Base-by-base conservation (phyloP, 2,888 invertebrate species). In the Perithous albicinctus region DNA sequence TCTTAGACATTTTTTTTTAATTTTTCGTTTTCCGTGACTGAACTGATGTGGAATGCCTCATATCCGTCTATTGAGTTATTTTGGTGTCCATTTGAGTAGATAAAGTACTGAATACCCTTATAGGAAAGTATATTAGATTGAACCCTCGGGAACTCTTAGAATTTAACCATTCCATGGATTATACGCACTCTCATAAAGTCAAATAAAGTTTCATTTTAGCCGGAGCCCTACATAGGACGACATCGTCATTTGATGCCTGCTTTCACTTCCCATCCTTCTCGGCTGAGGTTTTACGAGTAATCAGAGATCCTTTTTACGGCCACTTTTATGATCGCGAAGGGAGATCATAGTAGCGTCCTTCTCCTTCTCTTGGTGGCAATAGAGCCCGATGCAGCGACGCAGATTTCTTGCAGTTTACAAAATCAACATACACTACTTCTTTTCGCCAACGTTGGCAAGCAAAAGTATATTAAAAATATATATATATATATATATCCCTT, bases 291-390 rank as follows among this genome's bases (percentile, higher is more conserved):
- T 80, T 80, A 72, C 76, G 76, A 80, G 56, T 72, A 66, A 80
- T 72, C 38, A 41, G 70, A 32, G 76, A 72, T 66, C 18, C 74
- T 80, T 76, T 70, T 80, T 72, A 76, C 35, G 70, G 32, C 66
- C 23, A 76, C 59, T 80, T 80, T 80, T 80, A 80, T 32, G 64
- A 56, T 56, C 72, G 26, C 18, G 48, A 72, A 70, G 72, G 56
- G 69, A 63, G 51, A 41, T 46, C 26, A 15, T 26, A 10, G 35
- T 10, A 18, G 12, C 20, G 61, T 32, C 29, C 8, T 6, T 66
- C 32, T 72, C 61, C 51, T 69, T 4, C 32, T 56, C 32, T 29
- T 23, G 7, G 41, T 12, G 23, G 46, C 23, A 54, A 43, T 48
- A 20, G 10, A 43, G 41, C 1, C 10, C 69, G 18, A 48, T 48